Percentiles rank a stretch among this genome's conserved stretches.
These are phyloP conservation scores for Darevskia mixta DNA, from an alignment of 2,797 vertebrate genomes.

Conservation along the genomic window DNA sequence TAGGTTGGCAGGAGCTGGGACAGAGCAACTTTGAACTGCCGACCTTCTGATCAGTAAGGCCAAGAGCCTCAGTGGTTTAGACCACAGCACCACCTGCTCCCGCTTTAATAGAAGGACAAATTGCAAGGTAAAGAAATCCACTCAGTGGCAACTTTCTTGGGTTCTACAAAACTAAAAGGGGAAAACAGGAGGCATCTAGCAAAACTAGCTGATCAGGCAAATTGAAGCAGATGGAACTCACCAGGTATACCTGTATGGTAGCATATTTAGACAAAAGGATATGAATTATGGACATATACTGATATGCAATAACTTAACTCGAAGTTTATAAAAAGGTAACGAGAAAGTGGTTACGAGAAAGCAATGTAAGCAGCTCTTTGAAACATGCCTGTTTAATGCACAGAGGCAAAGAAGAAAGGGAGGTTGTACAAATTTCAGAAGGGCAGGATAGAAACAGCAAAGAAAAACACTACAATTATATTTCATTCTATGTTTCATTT, in stretches of 20 bases:
- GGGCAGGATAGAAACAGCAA: constrained; percentile 38
- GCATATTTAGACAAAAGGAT: not conserved
- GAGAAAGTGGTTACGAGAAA: not conserved
- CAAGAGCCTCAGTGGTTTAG: no score
- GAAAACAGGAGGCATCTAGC: not conserved
- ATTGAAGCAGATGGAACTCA: constrained; percentile 32
- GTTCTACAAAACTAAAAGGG: constrained; percentile 39
- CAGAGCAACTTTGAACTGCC: no score
- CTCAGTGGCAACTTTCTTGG: constrained; percentile 8
- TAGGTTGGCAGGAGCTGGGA: no score
- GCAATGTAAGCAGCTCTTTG: constrained; percentile 10
- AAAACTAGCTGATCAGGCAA: constrained; percentile 25
- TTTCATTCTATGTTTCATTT: constrained; percentile 46
- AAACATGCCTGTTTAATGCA: not conserved
- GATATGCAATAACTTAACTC: not conserved
- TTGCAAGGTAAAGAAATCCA: constrained; percentile 7
- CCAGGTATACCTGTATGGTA: not conserved
- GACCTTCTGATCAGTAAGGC: no score
- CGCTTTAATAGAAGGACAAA: not conserved
- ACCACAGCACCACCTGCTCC: no score
- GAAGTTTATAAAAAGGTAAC: not conserved
- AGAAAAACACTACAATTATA: constrained; percentile 20
- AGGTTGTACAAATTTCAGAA: constrained; percentile 10
- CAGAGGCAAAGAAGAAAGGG: not conserved
- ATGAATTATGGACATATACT: not conserved